phyloP scores from a whole-genome alignment of 2,797 vertebrate species.

The Sebastes hopkinsi region DNA sequence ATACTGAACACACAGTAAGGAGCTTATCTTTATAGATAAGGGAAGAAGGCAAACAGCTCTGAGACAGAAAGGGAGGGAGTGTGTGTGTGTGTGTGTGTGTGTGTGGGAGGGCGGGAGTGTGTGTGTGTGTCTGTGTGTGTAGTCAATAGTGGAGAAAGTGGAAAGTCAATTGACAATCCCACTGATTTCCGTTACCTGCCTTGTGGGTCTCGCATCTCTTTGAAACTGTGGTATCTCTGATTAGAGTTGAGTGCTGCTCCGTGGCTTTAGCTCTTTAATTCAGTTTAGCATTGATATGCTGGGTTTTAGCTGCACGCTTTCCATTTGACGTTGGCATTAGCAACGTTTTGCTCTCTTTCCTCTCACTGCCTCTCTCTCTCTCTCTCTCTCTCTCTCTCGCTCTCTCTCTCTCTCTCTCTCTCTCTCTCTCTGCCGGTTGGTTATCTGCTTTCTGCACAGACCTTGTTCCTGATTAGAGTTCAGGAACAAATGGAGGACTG shows the following conservation, averaged over 20 bases:
- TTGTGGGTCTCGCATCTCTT: constrained; percentile 48
- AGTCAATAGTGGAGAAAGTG: constrained; percentile 21
- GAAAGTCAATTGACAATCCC: constrained; percentile 30
- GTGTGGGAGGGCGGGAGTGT: neutral
- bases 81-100: neutral
- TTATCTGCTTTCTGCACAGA: constrained; percentile 42
- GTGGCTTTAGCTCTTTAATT: constrained; percentile 30
- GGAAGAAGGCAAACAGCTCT: constrained; percentile 58
- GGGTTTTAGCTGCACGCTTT: constrained; percentile 6
- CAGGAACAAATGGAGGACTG: constrained; percentile 18
- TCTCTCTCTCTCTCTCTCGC: neutral
- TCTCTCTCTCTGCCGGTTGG: constrained; percentile 1
- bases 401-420: neutral
- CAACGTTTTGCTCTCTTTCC: constrained; percentile 18
- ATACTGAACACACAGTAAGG: constrained; percentile 62
- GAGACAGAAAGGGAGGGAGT: constrained; percentile 29
- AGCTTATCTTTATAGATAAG: constrained; percentile 73
- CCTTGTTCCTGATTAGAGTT: constrained; percentile 35
- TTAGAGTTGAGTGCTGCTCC: constrained; percentile 29
- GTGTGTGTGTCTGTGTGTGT: constrained; percentile 6
- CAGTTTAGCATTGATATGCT: constrained; percentile 30
- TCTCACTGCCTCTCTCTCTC: neutral
- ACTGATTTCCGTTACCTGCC: constrained; percentile 50
- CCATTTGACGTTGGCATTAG: constrained; percentile 29
- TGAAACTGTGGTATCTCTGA: constrained; percentile 54